Percentiles rank a stretch among this genome's conserved stretches.
phyloP scores from a whole-genome alignment of 2,113 vertebrate species.

The Pleuronectes platessa region DNA sequence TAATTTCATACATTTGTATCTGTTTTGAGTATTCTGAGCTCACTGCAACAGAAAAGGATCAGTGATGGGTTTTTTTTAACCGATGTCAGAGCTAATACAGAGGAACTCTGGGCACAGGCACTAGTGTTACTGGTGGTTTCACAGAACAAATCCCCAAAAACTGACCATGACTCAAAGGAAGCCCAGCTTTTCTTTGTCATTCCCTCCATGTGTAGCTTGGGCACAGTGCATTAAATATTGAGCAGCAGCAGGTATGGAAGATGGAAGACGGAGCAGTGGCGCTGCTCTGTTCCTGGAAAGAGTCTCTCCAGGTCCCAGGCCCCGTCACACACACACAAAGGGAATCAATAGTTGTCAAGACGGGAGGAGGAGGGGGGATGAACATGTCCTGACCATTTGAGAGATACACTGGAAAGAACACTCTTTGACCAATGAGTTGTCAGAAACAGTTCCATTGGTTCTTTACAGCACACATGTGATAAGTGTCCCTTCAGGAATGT shows the following conservation, averaged over 20 bases:
- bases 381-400: background rate
- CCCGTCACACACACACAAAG: conserved; percentile 41
- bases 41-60: background rate
- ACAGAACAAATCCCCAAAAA: background rate
- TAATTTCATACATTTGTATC: background rate
- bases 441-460: conserved; percentile 1
- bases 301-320: conserved; percentile 32
- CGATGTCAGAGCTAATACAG: background rate
- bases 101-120: background rate
- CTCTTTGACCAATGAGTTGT: conserved; percentile 16
- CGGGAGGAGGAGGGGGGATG: background rate
- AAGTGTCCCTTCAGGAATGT: conserved; percentile 3
- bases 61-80: background rate
- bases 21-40: background rate
- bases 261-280: conserved; percentile 2
- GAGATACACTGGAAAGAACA: conserved; percentile 3
- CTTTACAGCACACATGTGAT: background rate
- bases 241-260: conserved; percentile 55
- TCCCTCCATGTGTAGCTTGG: background rate
- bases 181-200: background rate
- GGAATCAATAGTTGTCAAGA: conserved; percentile 48
- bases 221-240: conserved; percentile 55
- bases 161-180: background rate
- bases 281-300: conserved; percentile 43
- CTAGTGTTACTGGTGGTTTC: background rate